Conservation (phyloP, 2,888 invertebrate species). For the Ceratothoa steindachneri region DNA sequence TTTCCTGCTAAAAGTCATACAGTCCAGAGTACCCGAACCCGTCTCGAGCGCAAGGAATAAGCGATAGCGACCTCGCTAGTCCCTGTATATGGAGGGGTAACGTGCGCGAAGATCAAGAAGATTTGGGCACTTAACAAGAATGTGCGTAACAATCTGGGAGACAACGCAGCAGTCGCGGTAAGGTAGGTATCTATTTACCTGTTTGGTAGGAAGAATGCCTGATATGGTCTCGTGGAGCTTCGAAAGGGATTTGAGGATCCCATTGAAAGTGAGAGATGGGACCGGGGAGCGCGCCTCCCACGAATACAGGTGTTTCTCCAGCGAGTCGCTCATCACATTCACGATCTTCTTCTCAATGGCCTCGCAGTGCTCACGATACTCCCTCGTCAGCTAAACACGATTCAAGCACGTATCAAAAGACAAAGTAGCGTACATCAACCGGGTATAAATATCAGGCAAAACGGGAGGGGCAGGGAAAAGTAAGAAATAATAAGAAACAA, state of each 20-base stretch:
- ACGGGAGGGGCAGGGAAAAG: background rate
- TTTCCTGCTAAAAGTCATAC: no score
- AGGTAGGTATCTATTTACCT: slow-evolving; percentile 29
- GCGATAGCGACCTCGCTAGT: no score
- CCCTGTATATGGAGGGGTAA: no score
- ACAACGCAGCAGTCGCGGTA: no score
- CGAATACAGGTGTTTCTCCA: slow-evolving; percentile 34
- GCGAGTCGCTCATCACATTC: slow-evolving; percentile 38
- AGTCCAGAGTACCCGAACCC: no score
- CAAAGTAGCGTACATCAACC: no score
- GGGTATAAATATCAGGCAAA: no score
- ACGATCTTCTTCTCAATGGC: slow-evolving; percentile 46
- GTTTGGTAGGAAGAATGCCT: slow-evolving; percentile 34
- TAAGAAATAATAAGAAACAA: background rate
- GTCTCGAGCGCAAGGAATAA: no score
- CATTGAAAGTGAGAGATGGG: slow-evolving; percentile 39
- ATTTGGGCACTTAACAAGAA: no score
- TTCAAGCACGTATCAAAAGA: background rate
- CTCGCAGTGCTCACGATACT: slow-evolving; percentile 38
- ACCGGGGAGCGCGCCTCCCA: slow-evolving; percentile 48
- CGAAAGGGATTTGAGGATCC: slow-evolving; percentile 38
- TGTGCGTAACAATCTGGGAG: no score
- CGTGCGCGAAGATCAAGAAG: no score
- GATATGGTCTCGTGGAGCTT: slow-evolving; percentile 43
- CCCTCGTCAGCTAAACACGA: slow-evolving; percentile 30